A percentile compares a stretch with the other conserved stretches of the same genome.
Conservation (phyloP, 2,888 invertebrate species). For the Epirrita christyi region DNA sequence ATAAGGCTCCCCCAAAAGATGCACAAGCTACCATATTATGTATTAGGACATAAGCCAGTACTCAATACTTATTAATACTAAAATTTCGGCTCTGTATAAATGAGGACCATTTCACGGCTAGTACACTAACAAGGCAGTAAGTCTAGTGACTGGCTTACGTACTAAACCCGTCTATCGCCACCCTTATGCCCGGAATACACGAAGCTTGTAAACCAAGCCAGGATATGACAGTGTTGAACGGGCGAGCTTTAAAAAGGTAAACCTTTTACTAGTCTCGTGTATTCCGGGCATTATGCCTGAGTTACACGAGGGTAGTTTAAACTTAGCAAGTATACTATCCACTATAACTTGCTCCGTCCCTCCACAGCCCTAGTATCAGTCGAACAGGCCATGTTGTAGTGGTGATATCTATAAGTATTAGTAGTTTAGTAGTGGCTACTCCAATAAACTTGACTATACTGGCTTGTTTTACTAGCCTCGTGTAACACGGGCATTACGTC, state of each 20-base stretch:
- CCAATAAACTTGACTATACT: not conserved
- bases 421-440: too few species aligned
- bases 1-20: too few species aligned
- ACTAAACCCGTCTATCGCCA: conserved; percentile 28
- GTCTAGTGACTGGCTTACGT: conserved; percentile 28
- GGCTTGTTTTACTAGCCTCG: conserved; percentile 2
- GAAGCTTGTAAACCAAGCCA: not conserved
- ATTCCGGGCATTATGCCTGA: too few species aligned
- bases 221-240: too few species aligned
- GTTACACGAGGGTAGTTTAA: too few species aligned
- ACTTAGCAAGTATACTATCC: too few species aligned
- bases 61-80: conserved; percentile 12
- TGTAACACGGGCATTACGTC: conserved; percentile 5
- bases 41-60: conserved; percentile 23
- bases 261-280: too few species aligned
- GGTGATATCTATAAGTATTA: too few species aligned
- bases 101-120: not conserved
- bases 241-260: too few species aligned
- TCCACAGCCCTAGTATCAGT: too few species aligned
- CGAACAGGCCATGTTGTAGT: too few species aligned
- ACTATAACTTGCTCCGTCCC: too few species aligned
- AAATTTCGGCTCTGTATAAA: conserved; percentile 7
- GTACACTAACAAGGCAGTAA: conserved; percentile 20
- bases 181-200: conserved; percentile 15
- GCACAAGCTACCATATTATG: conserved; percentile 5